phyloP scores from a whole-genome alignment of 2,888 invertebrate species.

The Anthoptus insignis region DNA sequence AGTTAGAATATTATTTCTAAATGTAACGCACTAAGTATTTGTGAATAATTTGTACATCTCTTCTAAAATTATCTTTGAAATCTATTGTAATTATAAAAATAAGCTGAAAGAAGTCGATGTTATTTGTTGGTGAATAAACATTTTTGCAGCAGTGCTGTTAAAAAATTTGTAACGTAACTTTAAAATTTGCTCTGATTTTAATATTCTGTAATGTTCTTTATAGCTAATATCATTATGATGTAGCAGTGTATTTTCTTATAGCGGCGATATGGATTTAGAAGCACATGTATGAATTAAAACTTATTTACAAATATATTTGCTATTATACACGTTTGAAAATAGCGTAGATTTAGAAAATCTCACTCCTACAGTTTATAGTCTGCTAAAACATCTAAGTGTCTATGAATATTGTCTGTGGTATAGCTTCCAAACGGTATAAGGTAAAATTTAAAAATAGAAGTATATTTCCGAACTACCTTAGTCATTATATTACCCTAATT shows the following conservation, averaged over 20 bases:
- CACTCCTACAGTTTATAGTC: not conserved
- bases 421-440: not conserved
- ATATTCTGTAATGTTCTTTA: not conserved
- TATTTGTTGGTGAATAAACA: too few relatives aligned
- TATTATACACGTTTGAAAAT: not conserved
- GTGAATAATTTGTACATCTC: not conserved
- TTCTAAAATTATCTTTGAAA: too few relatives aligned
- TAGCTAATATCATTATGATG: not conserved
- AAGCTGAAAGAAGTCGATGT: too few relatives aligned
- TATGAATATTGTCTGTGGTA: slow-evolving; percentile 18
- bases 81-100: too few relatives aligned
- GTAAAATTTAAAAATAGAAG: slow-evolving; percentile 1
- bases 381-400: slow-evolving; percentile 1
- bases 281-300: not conserved
- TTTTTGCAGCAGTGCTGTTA: too few relatives aligned
- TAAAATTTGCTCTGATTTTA: too few relatives aligned
- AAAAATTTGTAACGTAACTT: too few relatives aligned
- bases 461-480: slow-evolving; percentile 23
- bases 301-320: not conserved
- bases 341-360: not conserved
- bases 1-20: not conserved
- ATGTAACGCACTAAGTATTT: slow-evolving; percentile 1
- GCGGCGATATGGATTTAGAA: not conserved
- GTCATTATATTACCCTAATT: slow-evolving; percentile 18
- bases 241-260: slow-evolving; percentile 1